Base-by-base conservation (phyloP, 2,797 vertebrate species). In the Argyrosomus regius region DNA sequence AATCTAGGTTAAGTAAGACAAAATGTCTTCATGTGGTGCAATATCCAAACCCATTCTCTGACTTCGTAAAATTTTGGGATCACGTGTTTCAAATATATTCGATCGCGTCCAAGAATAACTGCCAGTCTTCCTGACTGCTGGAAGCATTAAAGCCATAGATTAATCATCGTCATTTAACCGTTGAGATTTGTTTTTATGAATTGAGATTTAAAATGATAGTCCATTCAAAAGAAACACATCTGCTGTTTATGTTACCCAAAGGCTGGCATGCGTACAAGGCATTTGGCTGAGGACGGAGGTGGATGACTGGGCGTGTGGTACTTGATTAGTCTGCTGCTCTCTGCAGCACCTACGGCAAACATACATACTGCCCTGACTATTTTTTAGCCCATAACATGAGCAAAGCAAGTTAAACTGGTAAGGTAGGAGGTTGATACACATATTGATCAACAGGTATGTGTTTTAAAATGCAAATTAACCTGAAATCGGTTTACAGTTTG, bases 211-310 rank as follows among this genome's bases (percentile, higher is more conserved):
- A 75, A 82, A 76, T 81, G 74, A 75, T 39, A 61, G 73, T 59
- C 35, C 49, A 78, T 88, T 90, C 28, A 83, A 81, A 87, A 86
- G 54, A 79, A 83, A 91, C 56, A 84, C 79, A 85, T 86, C 81
- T 94, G 86, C 77, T 94, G 91, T 94, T 94, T 91, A 93, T 83
- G 82, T 88, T 90, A 83, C 72, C 53, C 10, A 17, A 39, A 22
- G 67, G 39, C 57, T 94, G 91, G 89, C 84, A 20, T 18, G 46
- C 49, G 87, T 88, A 92, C 87, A 93, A 93, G 87, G 88, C 75
- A 80, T 90, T 88, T 89, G 86, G 69, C 82, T 78, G 76, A 72
- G 75, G 81, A 72, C 85, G 58, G 81, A 79, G 84, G 86, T 81
- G 70, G 78, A 82, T 86, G 87, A 93, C 75, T 90, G 72, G 81